phyloP scores from a whole-genome alignment of 2,113 vertebrate species.

The Myxocyprinus asiaticus region DNA sequence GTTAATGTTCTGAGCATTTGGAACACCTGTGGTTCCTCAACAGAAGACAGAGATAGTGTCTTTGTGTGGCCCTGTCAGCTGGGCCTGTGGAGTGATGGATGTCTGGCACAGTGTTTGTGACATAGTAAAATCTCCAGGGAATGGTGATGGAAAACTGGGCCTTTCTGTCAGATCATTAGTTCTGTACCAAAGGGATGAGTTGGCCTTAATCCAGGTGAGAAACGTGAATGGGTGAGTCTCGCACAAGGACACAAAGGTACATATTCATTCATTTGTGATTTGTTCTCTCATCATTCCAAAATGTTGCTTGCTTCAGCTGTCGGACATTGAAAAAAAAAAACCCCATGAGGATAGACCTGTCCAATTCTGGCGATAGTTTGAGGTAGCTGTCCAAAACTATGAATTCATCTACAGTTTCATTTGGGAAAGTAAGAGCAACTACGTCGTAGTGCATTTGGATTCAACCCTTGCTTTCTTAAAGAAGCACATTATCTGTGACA shows the following conservation, averaged over 20 bases:
- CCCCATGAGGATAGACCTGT: slow-evolving; percentile 3
- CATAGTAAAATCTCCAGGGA: slow-evolving; percentile 37
- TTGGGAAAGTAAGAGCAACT: slow-evolving; percentile 28
- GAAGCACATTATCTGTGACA: slow-evolving; percentile 32
- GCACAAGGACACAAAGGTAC: slow-evolving; percentile 20
- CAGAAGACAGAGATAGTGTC: slow-evolving; percentile 32
- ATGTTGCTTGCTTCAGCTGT: slow-evolving; percentile 24
- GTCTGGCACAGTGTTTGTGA: slow-evolving; percentile 36
- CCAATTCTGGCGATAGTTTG: neutral
- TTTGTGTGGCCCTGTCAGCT: slow-evolving; percentile 31
- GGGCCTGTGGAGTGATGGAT: slow-evolving; percentile 26
- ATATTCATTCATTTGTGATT: neutral
- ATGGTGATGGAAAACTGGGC: slow-evolving; percentile 14
- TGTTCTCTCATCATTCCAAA: slow-evolving; percentile 30
- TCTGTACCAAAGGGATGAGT: slow-evolving; percentile 28
- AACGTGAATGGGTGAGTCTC: slow-evolving; percentile 19
- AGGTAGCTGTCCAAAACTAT: slow-evolving; percentile 18
- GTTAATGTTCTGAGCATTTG: neutral
- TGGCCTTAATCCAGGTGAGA: slow-evolving; percentile 35
- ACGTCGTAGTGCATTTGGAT: slow-evolving; percentile 36
- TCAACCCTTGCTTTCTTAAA: slow-evolving; percentile 28
- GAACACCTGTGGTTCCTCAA: slow-evolving; percentile 10
- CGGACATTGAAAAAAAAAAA: slow-evolving; percentile 8
- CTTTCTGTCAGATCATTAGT: slow-evolving; percentile 45
- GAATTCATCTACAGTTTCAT: slow-evolving; percentile 38